Evolutionary conservation across 2,888 invertebrate species (phyloP), one percentile per base, ranked within the genome.

Genomic region (Aelia acuminata): DNA sequence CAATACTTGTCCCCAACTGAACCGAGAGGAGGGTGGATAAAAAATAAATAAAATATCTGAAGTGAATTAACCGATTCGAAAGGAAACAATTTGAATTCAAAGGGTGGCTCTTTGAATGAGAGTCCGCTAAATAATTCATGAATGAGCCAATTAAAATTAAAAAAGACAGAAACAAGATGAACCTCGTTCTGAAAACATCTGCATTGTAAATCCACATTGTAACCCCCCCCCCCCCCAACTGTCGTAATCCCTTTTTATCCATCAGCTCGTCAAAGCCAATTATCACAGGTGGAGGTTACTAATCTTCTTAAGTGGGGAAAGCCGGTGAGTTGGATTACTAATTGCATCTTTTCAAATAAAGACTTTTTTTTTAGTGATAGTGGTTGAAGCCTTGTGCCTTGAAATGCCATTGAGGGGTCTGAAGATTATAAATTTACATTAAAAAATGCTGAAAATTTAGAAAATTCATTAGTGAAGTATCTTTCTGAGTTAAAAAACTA

Each of bases 1-100:
- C 31, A 35, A 26, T 26, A 2, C 18, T 22, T 70, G 20, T 35
- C 35, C 35, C 35, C 35, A 35, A 31, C 20, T 70, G 31, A 70
- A 70, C 63, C 35, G 35, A 70, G 63, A 7, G 63, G 18, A 18
- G 18, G 31, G 35, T 18, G 8, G 7, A 35, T 8, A 70, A 70
- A 57, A 57, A 57, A 57, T n/a, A 53, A 31, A 63, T 35, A 26
- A 57, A 57, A 70, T 35, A 70, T 70, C 18, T 35, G 35, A 70
- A 70, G 18, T 35, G 63, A 35, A 35, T 35, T 35, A 18, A 70
- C 31, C 35, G 7, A 70, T 70, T 70, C 35, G 31, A 35, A 70
- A 35, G 22, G 63, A 70, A 70, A 70, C 63, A 35, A 70, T 70
- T 70, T 70, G 31, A 70, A 70, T 70, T 70, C 18, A 70, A 70